A percentile compares a stretch with the other conserved stretches of the same genome.
These are phyloP conservation scores for Emmelina monodactyla DNA, from an alignment of 2,888 invertebrate genomes.

Conservation along the genomic window DNA sequence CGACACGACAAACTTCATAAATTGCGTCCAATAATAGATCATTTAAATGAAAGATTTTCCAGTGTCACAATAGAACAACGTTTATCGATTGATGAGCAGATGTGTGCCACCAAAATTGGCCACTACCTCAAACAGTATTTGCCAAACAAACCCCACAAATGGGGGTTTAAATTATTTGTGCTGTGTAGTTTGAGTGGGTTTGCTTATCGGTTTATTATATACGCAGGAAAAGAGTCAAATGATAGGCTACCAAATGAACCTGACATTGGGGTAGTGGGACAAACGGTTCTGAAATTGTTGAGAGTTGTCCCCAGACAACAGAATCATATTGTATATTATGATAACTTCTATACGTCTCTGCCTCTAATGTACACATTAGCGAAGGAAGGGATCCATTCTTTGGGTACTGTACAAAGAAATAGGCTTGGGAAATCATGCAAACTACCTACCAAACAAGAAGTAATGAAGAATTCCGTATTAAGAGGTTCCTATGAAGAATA, in stretches of 20 bases:
- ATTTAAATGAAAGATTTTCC: constrained; percentile 17
- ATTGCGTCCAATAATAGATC: constrained; percentile 14
- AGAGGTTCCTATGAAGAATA: constrained; percentile 8
- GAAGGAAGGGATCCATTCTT: background rate
- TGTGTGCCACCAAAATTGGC: constrained; percentile 23
- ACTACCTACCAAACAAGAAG: constrained; percentile 9
- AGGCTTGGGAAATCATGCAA: constrained; percentile 12
- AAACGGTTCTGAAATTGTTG: too few species aligned
- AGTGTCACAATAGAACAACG: constrained; percentile 14
- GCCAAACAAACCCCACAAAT: constrained; percentile 13
- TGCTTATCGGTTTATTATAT: constrained; percentile 6
- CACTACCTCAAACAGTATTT: constrained; percentile 17
- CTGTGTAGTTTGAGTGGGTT: constrained; percentile 15
- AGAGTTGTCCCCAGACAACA: too few species aligned
- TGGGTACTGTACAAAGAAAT: constrained; percentile 9
- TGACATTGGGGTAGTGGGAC: constrained; percentile 6
- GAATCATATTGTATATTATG: constrained; percentile 8
- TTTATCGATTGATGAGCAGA: constrained; percentile 12
- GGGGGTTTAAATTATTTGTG: constrained; percentile 16
- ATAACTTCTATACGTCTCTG: constrained; percentile 8
- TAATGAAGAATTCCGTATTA: constrained; percentile 6
- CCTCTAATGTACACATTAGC: constrained; percentile 4
- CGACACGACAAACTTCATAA: too few species aligned
- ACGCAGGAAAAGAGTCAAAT: constrained; percentile 3
- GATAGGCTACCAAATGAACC: constrained; percentile 3